phyloP scores from a whole-genome alignment of 2,888 invertebrate species.

The Stictocephala bisonia region DNA sequence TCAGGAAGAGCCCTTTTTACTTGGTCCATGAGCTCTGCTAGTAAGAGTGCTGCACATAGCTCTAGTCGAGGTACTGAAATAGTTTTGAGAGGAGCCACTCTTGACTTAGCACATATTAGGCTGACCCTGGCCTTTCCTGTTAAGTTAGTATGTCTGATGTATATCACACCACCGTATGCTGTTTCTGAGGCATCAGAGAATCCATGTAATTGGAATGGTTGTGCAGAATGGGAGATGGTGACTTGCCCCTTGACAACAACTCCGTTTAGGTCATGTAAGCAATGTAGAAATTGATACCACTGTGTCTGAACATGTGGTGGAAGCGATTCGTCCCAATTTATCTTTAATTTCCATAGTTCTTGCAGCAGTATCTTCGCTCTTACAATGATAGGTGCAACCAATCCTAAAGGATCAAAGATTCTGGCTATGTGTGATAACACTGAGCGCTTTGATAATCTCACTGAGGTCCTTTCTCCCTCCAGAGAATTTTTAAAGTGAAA shows the following conservation, averaged over 20 bases:
- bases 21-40: neutral
- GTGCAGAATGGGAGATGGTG: neutral
- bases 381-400: slow-evolving; percentile 9
- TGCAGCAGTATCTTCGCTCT: slow-evolving; percentile 38
- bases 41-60: slow-evolving; percentile 8
- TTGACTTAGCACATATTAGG: slow-evolving; percentile 19
- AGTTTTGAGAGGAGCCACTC: slow-evolving; percentile 33
- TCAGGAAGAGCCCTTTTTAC: neutral
- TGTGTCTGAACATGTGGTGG: neutral
- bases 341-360: slow-evolving; percentile 23
- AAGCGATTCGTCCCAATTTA: slow-evolving; percentile 43
- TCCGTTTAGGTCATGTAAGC: neutral
- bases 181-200: slow-evolving; percentile 29
- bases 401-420: slow-evolving; percentile 15
- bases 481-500: neutral
- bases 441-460: neutral
- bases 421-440: slow-evolving; percentile 6
- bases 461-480: too few species aligned
- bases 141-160: neutral
- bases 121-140: neutral
- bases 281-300: neutral
- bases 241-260: neutral
- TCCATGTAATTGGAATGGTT: neutral
- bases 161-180: slow-evolving; percentile 17
- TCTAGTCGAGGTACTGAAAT: slow-evolving; percentile 23